Evolutionary conservation across 2,113 vertebrate species (phyloP), one percentile per base, ranked within the genome.

Genomic region (Hydrochoerus hydrochaeris): DNA sequence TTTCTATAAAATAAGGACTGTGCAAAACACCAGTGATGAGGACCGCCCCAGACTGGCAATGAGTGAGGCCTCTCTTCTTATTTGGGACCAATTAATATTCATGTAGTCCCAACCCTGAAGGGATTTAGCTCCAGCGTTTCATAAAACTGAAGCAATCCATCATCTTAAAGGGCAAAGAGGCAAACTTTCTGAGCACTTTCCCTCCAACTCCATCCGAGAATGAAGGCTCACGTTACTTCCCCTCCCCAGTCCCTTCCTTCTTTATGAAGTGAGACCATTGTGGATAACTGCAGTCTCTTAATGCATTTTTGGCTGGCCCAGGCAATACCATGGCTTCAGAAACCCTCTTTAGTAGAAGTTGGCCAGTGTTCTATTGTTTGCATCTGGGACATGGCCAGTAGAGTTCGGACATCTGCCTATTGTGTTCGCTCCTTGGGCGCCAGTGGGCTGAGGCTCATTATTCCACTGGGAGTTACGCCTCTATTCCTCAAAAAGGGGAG

Each of bases 371-470:
- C 97, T 97, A 97, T 98, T 98, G 93, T 98, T 97, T 57, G n/a
- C 8, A 41, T 71, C 97, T 98, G 98, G 98, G 97, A 91, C 49
- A 0, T 28, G 87, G 98, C 98, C 98, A 98, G 97, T 44, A 63
- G 93, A 92, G 54, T 85, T 97, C 96, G 97, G 98, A 98, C 98
- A 98, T 98, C 98, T 98, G 98, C 98, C 97, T 97, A 97, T 97
- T 96, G 67, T 73, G 97, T 96, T 96, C 97, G 96, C 88, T 91
- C 5, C 0, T 80, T 97, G 97, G 98, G 97, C 89, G 92, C 92
- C 78, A 98, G 97, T 86, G 85, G 92, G 94, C 96, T 95, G 95
- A 77, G 73, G 82, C 82, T 97, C 85, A 89, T 97, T 96, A 96
- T 92, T 97, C 96, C 60, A 0, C 88, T 54, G 97, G 97, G 97